These are phyloP conservation scores for Anguilla anguilla DNA, from an alignment of 2,797 vertebrate genomes.

Conservation along the genomic window DNA sequence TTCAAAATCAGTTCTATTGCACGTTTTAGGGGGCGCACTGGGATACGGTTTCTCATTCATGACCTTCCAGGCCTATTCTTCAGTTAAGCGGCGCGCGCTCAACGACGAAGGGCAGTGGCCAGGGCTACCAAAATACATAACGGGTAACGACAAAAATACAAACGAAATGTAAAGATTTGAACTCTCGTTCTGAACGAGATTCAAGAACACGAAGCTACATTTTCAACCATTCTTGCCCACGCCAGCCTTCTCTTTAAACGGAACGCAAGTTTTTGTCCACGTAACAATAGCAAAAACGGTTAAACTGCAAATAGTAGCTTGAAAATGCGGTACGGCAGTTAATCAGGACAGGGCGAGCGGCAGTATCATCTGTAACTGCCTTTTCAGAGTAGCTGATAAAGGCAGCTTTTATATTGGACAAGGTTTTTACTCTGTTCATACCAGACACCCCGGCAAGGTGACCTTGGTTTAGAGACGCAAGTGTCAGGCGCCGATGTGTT, in stretches of 20 bases:
- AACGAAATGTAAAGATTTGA: not conserved
- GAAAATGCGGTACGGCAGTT: not conserved
- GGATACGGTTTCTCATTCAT: not conserved
- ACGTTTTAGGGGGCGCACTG: not conserved
- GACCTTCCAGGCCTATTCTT: not conserved
- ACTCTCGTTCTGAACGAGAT: not conserved
- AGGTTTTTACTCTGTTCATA: slow-evolving; percentile 29
- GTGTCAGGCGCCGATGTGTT: slow-evolving; percentile 35
- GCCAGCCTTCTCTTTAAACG: not conserved
- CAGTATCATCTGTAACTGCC: not conserved
- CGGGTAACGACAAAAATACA: not conserved
- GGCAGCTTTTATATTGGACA: slow-evolving; percentile 21
- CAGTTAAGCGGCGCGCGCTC: not conserved
- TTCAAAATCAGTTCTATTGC: not conserved
- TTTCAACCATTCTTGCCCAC: not conserved
- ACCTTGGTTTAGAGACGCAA: slow-evolving; percentile 48
- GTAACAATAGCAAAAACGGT: not conserved
- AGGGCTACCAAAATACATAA: not conserved
- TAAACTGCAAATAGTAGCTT: not conserved
- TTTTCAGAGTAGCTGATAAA: slow-evolving; percentile 1
- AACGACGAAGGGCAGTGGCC: not conserved
- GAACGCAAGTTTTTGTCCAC: not conserved
- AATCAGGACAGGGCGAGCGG: not conserved
- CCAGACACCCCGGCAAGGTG: slow-evolving; percentile 31
- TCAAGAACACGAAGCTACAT: not conserved